Evolutionary conservation across 2,113 vertebrate genomes (phyloP), one percentile per base, ranked within the genome.

Genomic region (Camelus bactrianus): DNA sequence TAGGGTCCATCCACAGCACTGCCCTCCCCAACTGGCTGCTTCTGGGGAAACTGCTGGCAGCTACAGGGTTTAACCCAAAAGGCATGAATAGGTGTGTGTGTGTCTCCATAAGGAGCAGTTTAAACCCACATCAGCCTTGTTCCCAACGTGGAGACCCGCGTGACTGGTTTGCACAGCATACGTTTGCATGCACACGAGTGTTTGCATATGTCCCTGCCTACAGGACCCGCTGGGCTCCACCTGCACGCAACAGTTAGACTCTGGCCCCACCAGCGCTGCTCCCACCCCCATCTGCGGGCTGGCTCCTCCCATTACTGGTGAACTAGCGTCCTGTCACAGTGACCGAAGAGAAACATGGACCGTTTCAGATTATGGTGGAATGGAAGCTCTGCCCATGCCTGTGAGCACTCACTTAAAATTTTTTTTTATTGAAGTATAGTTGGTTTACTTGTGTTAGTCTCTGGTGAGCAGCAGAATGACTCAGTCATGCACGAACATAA

Each of bases 1-100:
- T 0, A 1, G 16, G 12, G 32, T 14, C 14, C 1, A 1, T n/a
- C 8, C 12, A 26, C 6, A 7, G 56, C 58, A 12, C 32, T 1
- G 20, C 5, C 1, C 0, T 0, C 15, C 22, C 3, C n/a, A 12
- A 22, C 38, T 0, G 6, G 15, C 15, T 52, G 67, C 20, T 46
- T 19, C 30, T 42, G 16, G 22, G 46, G 24, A 13, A 32, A 20
- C 15, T 11, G 6, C 2, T 0, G 8, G 26, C 8, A 28, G 30
- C 16, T 32, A 1, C 5, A 38, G 65, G 6, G 12, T 20, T 35
- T 17, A 28, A 38, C 50, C 64, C 22, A 1, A 32, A 42, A 13
- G 0, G 60, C 69, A 22, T 1, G 30, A 35, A 14, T 32, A 26
- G 3, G 2, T 1, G 6, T 35, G 8, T 2, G 50, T 46, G 32